Evolutionary conservation across 2,113 vertebrate species (phyloP).

Genomic region (Brachirus orientalis): DNA sequence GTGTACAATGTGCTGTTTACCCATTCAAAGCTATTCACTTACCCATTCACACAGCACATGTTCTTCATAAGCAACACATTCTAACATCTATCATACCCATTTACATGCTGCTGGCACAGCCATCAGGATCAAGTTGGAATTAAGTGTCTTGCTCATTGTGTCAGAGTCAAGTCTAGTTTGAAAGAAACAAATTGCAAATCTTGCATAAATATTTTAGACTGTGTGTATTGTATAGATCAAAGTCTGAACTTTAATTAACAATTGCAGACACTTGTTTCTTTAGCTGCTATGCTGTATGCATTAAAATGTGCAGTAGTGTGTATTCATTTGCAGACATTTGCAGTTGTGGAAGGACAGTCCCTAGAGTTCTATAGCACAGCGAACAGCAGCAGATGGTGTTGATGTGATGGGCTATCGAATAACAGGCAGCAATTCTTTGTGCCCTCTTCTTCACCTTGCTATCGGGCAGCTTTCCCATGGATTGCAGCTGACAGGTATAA

Average conservation of each 20-base stretch:
- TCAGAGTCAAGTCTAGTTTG: no score
- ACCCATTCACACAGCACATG: no score
- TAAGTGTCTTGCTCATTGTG: no score
- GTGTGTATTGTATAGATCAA: not conserved
- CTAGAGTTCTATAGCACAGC: conserved; percentile 36
- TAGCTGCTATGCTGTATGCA: not conserved
- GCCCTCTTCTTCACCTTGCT: conserved; percentile 60
- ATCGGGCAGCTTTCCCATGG: conserved; percentile 30
- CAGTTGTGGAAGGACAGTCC: conserved; percentile 34
- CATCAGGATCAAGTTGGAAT: no score
- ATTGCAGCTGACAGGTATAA: conserved; percentile 37
- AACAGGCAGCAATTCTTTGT: conserved; percentile 34
- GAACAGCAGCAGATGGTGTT: conserved; percentile 53
- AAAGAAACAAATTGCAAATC: not conserved
- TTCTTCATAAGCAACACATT: no score
- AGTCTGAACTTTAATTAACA: conserved; percentile 9
- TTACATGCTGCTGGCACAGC: no score
- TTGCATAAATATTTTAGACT: not conserved
- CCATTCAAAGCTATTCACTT: no score
- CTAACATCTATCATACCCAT: no score
- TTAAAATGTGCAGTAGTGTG: conserved; percentile 3
- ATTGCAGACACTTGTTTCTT: not conserved
- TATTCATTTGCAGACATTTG: conserved; percentile 13
- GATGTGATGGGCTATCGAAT: conserved; percentile 40
- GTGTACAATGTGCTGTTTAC: no score